Percentiles rank a stretch among this genome's conserved stretches.
phyloP scores from a whole-genome alignment of 2,888 invertebrate genomes.

The Cephalotes varians region DNA sequence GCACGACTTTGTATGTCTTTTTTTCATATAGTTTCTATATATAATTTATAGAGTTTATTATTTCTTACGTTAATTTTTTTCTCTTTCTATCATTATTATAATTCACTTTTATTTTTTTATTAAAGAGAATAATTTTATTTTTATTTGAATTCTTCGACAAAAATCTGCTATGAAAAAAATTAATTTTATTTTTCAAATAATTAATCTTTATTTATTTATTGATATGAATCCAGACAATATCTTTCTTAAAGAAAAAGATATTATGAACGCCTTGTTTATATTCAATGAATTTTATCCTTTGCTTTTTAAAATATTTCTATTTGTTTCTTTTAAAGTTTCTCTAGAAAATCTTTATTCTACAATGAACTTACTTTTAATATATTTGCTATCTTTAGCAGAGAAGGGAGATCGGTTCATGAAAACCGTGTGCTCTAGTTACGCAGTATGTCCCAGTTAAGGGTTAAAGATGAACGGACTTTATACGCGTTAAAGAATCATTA shows the following conservation, averaged over 20 bases:
- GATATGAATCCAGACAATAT: not conserved
- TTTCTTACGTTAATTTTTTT: not conserved
- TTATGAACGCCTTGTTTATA: not conserved
- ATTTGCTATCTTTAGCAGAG: constrained; percentile 21
- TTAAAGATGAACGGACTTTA: constrained; percentile 28
- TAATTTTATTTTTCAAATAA: constrained; percentile 1
- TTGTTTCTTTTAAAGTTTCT: not conserved
- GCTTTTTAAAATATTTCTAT: not conserved
- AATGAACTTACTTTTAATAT: constrained; percentile 8
- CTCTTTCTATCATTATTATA: constrained; percentile 2
- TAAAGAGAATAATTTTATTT: not conserved
- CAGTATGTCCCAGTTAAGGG: constrained; percentile 28
- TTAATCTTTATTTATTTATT: not conserved
- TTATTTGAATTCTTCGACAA: not conserved
- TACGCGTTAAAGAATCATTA: constrained; percentile 15
- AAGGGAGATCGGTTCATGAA: constrained; percentile 23
- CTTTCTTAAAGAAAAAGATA: not conserved
- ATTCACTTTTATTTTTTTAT: not conserved
- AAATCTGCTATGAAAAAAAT: not conserved
- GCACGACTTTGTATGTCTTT: not conserved
- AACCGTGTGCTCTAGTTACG: constrained; percentile 35
- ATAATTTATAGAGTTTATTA: not conserved
- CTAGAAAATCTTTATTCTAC: not conserved
- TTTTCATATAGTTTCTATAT: not conserved
- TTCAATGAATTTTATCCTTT: not conserved